Percentiles rank a stretch among this genome's conserved stretches.
Conservation (phyloP, 2,797 vertebrate species). For the Hirundo rustica region DNA sequence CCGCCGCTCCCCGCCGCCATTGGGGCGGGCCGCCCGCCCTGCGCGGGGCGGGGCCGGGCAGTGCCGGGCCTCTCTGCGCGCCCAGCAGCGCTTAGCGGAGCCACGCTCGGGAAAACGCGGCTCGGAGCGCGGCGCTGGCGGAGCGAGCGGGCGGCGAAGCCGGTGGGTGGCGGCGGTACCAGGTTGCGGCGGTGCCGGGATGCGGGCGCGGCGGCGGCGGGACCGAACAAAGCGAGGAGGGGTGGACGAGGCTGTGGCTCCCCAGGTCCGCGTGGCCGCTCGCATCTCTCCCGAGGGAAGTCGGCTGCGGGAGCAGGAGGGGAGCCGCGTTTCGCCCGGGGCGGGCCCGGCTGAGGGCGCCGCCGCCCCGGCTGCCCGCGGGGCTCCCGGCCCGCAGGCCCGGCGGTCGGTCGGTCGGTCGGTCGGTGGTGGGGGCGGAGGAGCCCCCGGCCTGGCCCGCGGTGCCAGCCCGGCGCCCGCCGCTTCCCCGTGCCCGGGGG, state of each 20-base stretch:
- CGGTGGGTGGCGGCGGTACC: background rate
- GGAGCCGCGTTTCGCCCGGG: background rate
- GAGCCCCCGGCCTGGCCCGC: background rate
- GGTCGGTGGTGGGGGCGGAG: background rate
- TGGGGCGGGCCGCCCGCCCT: background rate
- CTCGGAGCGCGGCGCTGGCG: background rate
- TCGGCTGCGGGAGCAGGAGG: background rate
- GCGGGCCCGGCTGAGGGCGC: background rate
- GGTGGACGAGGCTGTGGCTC: rapidly evolving
- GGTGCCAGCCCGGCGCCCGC: background rate
- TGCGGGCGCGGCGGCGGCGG: too few relatives aligned
- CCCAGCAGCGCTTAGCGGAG: rapidly evolving
- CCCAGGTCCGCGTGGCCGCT: background rate
- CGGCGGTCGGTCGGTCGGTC: rapidly evolving
- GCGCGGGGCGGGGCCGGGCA: background rate
- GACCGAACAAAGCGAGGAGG: background rate
- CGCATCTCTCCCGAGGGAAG: too few relatives aligned
- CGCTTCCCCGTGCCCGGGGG: too few relatives aligned
- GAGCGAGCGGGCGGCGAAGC: background rate
- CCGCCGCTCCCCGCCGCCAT: background rate
- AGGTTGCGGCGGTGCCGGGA: background rate
- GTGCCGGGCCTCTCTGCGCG: rapidly evolving
- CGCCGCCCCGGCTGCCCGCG: background rate
- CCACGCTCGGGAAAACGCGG: rapidly evolving
- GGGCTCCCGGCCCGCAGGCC: background rate